phyloP scores from a whole-genome alignment of 2,888 invertebrate species.

The Pterostichus niger region DNA sequence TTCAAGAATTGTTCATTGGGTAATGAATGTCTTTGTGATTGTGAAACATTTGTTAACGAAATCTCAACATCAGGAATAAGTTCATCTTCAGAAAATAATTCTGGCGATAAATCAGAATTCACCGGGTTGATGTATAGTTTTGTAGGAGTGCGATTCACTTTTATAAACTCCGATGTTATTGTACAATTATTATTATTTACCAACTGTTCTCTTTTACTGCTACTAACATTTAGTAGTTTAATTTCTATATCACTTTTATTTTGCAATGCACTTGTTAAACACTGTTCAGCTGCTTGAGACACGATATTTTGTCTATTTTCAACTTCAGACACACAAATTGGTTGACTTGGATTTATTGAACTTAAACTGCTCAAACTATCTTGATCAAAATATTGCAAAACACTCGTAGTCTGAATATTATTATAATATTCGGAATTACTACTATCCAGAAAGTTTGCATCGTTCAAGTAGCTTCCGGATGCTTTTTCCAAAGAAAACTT shows the following conservation, averaged over 20 bases:
- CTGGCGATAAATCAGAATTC: constrained; percentile 77
- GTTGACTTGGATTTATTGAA: constrained; percentile 43
- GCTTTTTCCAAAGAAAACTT: constrained; percentile 62
- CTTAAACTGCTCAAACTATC: constrained; percentile 46
- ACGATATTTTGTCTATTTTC: constrained; percentile 50
- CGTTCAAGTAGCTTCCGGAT: constrained; percentile 56
- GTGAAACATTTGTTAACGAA: constrained; percentile 17
- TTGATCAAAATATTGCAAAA: constrained; percentile 42
- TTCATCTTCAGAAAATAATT: constrained; percentile 84
- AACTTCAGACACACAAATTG: constrained; percentile 23
- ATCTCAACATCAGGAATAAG: constrained; percentile 69
- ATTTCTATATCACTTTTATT: neutral
- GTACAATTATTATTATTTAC: no score
- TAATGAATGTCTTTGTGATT: constrained; percentile 24
- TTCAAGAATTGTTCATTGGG: constrained; percentile 68
- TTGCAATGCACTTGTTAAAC: constrained; percentile 1
- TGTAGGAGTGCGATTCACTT: constrained; percentile 70
- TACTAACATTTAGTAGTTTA: constrained; percentile 24
- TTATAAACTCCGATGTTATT: no score
- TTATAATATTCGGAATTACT: constrained; percentile 2
- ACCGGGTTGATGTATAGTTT: constrained; percentile 71
- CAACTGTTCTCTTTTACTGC: neutral
- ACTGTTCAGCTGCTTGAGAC: constrained; percentile 53
- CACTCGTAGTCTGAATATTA: constrained; percentile 9
- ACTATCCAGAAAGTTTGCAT: constrained; percentile 28